These are phyloP conservation scores for Sinocyclocheilus grahami DNA, from an alignment of 2,113 vertebrate genomes.

Conservation along the genomic window DNA sequence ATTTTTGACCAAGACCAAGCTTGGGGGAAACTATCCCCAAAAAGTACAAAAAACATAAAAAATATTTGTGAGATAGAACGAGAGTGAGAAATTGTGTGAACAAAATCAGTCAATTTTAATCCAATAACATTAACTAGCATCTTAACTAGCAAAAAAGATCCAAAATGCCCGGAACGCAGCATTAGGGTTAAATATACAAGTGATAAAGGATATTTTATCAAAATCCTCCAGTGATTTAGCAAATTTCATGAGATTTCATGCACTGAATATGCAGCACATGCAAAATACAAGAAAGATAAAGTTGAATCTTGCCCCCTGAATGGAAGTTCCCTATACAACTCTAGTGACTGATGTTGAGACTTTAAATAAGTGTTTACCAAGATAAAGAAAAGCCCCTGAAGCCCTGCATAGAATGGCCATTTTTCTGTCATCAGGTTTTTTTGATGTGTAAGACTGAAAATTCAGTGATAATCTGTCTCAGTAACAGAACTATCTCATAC, in stretches of 20 bases:
- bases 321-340: constrained; percentile 6
- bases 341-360: background rate
- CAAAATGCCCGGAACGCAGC: too few species aligned
- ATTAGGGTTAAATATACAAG: too few species aligned
- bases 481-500: background rate
- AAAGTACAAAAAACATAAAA: too few species aligned
- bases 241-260: background rate
- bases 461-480: too few species aligned
- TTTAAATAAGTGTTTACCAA: background rate
- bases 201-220: background rate
- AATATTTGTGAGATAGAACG: too few species aligned
- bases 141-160: too few species aligned
- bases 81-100: too few species aligned
- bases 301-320: background rate
- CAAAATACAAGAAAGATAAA: background rate
- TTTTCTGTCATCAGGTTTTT: constrained; percentile 21
- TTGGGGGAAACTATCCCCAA: too few species aligned
- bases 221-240: background rate
- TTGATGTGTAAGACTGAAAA: constrained; percentile 30
- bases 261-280: background rate
- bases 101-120: too few species aligned
- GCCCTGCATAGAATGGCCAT: background rate
- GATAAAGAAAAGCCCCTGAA: constrained; percentile 2
- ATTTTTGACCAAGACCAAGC: too few species aligned
- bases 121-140: too few species aligned